phyloP scores from a whole-genome alignment of 2,113 vertebrate species.

The Periophthalmodon schlosseri region DNA sequence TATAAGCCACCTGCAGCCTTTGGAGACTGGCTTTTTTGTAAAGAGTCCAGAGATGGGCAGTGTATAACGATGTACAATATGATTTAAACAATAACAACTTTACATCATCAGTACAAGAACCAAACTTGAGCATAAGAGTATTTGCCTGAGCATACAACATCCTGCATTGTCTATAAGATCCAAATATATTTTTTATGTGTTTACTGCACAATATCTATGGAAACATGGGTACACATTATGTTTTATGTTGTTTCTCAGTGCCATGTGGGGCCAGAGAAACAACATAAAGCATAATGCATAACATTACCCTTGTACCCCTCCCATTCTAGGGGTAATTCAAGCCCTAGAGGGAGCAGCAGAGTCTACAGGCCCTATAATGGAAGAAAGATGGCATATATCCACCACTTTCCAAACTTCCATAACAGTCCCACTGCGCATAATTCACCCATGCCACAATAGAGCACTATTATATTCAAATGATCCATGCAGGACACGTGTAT shows the following conservation, averaged over 20 bases:
- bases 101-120: too few species aligned
- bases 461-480: constrained; percentile 69
- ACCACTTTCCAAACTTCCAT: constrained; percentile 21
- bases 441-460: constrained; percentile 56
- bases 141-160: too few species aligned
- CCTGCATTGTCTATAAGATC: too few species aligned
- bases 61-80: too few species aligned
- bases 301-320: neutral
- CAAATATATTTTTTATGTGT: neutral
- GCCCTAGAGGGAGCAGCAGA: constrained; percentile 27
- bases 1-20: too few species aligned
- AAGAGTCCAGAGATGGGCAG: too few species aligned
- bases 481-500: constrained; percentile 48
- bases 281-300: too few species aligned
- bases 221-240: constrained; percentile 47
- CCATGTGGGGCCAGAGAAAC: constrained; percentile 49
- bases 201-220: neutral
- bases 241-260: constrained; percentile 40
- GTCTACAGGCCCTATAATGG: constrained; percentile 59
- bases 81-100: too few species aligned
- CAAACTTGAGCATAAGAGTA: too few species aligned
- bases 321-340: constrained; percentile 51
- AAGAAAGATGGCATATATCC: constrained; percentile 60
- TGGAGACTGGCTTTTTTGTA: too few species aligned
- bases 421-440: constrained; percentile 50